Percentiles rank a stretch among this genome's conserved stretches.
phyloP scores from a whole-genome alignment of 2,113 vertebrate species.

The Panthera tigris region DNA sequence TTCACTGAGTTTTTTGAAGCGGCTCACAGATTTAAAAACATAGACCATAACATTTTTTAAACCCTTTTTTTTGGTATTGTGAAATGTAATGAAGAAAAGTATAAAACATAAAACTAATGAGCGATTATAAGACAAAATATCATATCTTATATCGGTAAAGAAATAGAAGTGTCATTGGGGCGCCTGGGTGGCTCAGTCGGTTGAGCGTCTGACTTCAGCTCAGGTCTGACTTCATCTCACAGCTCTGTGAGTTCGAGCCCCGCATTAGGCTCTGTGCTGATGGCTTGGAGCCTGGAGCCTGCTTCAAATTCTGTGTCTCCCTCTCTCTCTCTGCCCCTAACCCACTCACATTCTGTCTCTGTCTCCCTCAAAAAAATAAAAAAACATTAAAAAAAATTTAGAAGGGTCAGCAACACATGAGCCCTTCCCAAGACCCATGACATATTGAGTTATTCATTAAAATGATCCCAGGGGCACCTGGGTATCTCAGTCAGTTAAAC shows the following conservation, averaged over 20 bases:
- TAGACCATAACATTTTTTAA: not conserved
- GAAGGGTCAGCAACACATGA: not conserved
- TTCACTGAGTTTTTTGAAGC: not conserved
- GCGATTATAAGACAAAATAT: constrained; percentile 3
- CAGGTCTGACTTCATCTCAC: too few relatives aligned
- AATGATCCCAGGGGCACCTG: not conserved
- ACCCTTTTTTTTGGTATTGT: not conserved
- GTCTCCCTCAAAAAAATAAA: too few relatives aligned
- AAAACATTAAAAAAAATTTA: not conserved
- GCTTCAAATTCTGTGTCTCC: too few relatives aligned
- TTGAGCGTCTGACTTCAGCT: too few relatives aligned
- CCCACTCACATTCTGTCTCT: too few relatives aligned
- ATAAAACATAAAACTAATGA: not conserved
- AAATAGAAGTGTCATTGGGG: not conserved
- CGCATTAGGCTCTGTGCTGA: too few relatives aligned
- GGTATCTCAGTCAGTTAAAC: too few relatives aligned
- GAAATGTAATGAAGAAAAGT: not conserved
- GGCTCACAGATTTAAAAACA: not conserved
- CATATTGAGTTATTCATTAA: not conserved
- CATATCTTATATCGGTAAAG: not conserved
- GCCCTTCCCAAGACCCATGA: not conserved
- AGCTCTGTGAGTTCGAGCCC: too few relatives aligned
- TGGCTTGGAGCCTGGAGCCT: too few relatives aligned
- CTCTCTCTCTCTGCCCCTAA: too few relatives aligned
- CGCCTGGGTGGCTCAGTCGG: too few relatives aligned